phyloP scores from a whole-genome alignment of 2,113 vertebrate species.

The Albula glossodonta region DNA sequence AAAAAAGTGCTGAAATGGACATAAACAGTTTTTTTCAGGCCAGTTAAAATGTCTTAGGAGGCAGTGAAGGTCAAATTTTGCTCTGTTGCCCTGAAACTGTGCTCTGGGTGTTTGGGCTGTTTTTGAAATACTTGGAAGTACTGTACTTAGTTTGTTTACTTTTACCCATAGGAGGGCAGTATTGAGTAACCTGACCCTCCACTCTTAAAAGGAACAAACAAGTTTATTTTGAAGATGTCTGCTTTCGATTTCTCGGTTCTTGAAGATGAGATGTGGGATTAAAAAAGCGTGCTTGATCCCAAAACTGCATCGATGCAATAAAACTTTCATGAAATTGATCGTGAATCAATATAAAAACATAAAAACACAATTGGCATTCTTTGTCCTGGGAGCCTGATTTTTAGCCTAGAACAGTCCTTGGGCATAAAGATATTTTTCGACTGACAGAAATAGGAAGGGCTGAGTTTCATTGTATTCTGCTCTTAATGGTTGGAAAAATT shows the following conservation, averaged over 20 bases:
- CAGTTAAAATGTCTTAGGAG: not conserved
- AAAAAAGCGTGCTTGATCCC: not conserved
- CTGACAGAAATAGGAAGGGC: not conserved
- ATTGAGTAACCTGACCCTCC: constrained; percentile 10
- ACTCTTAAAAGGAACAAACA: not conserved
- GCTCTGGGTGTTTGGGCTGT: not conserved
- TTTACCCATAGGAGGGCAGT: constrained; percentile 11
- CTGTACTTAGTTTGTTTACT: constrained; percentile 4
- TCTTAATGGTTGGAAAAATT: not conserved
- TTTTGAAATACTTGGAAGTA: not conserved
- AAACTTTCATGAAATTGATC: not conserved
- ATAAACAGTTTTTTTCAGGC: not conserved
- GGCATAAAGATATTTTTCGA: not conserved
- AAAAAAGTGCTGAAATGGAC: not conserved
- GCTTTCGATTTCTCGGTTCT: not conserved
- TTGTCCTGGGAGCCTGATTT: not conserved
- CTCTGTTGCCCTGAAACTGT: not conserved
- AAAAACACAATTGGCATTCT: not conserved
- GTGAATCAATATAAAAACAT: not conserved
- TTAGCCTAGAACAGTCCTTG: not conserved
- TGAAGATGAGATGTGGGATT: not conserved
- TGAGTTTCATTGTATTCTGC: not conserved
- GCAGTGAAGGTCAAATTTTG: not conserved
- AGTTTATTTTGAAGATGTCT: not conserved
- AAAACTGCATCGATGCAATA: not conserved